These are phyloP conservation scores for Anoplopoma fimbria DNA, from an alignment of 2,113 vertebrate genomes.

Conservation along the genomic window DNA sequence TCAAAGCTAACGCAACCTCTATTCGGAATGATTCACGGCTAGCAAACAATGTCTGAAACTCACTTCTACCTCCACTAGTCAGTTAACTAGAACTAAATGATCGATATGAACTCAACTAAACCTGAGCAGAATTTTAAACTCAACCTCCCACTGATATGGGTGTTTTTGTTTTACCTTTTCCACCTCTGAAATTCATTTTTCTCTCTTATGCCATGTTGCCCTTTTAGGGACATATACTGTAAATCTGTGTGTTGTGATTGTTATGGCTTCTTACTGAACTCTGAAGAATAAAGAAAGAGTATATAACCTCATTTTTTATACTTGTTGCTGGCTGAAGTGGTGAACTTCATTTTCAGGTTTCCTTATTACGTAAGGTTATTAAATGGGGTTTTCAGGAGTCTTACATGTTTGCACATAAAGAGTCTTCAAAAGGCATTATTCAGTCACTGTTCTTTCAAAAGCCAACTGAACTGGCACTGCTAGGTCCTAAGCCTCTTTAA, in stretches of 20 bases:
- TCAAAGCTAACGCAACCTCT: no score
- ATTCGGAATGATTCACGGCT: no score
- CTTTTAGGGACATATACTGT: neutral
- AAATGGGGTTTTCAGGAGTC: constrained; percentile 7
- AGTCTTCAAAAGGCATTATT: constrained; percentile 41
- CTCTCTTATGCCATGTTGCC: neutral
- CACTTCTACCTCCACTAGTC: no score
- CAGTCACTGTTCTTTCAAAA: constrained; percentile 40
- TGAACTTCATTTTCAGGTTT: constrained; percentile 11
- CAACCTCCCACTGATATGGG: neutral
- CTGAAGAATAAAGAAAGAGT: neutral
- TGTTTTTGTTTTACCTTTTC: neutral
- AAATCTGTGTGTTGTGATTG: neutral
- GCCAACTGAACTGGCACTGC: constrained; percentile 42
- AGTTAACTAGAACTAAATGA: no score
- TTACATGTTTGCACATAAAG: constrained; percentile 35
- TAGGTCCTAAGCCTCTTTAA: constrained; percentile 61
- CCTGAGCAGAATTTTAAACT: neutral
- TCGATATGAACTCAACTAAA: no score
- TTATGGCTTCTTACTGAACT: neutral
- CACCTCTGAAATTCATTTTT: neutral
- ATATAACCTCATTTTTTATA: neutral
- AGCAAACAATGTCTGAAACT: no score
- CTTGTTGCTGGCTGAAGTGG: neutral
- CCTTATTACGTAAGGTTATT: neutral